These are phyloP conservation scores for Tetranychus piercei DNA, from an alignment of 2,888 invertebrate species.

Conservation along the genomic window DNA sequence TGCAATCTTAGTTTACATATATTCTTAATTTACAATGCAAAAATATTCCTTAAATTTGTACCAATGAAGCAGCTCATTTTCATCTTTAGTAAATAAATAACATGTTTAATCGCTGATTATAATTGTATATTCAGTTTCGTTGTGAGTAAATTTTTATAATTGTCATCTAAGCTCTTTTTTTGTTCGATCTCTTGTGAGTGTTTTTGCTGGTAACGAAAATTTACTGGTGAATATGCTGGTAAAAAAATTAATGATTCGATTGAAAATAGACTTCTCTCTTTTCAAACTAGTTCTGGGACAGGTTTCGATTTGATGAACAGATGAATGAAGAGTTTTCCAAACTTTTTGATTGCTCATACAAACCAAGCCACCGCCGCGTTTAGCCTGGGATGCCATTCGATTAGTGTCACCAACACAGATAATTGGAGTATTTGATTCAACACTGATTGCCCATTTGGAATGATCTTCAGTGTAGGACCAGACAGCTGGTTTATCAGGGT, in stretches of 20 bases:
- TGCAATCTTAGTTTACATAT: no score
- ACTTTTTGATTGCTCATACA: constrained; percentile 44
- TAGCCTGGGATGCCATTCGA: constrained; percentile 43
- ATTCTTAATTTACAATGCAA: no score
- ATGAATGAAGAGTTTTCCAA: constrained; percentile 12
- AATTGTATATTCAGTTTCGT: no score
- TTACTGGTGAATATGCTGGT: neutral
- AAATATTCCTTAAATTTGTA: no score
- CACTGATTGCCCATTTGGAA: constrained; percentile 30
- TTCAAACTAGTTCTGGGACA: constrained; percentile 31
- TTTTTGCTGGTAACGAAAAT: neutral
- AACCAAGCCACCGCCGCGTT: constrained; percentile 65
- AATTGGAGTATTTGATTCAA: constrained; percentile 28
- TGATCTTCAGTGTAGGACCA: constrained; percentile 29
- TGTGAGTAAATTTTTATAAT: no score
- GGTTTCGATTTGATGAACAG: constrained; percentile 27
- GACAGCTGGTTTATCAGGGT: neutral
- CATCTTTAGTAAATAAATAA: no score
- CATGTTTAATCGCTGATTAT: no score
- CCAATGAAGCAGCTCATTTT: no score
- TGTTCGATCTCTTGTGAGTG: neutral
- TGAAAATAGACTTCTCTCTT: neutral
- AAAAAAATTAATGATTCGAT: neutral
- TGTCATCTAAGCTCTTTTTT: neutral
- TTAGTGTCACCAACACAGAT: constrained; percentile 36